Evolutionary conservation across 2,888 invertebrate genomes (phyloP).

Genomic region (Osedax frankpressi): DNA sequence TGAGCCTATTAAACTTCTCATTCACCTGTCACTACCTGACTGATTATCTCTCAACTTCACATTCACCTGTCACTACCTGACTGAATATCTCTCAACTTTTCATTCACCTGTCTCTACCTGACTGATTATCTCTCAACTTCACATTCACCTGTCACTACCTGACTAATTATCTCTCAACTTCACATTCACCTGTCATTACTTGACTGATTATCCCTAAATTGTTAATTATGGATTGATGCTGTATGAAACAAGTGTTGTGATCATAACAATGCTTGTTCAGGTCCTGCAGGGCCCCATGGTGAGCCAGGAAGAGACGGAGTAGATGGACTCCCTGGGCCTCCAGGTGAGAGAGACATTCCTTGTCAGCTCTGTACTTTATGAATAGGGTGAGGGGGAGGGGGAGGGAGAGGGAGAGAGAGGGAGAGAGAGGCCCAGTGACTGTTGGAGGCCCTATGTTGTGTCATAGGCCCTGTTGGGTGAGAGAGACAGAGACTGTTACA

Average conservation of each 20-base stretch:
- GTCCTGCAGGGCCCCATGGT: slow-evolving; percentile 4
- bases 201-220: background rate
- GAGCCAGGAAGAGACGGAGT: background rate
- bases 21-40: too few relatives aligned
- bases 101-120: too few relatives aligned
- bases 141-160: background rate
- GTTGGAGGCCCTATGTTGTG: too few relatives aligned
- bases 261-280: slow-evolving; percentile 2
- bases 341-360: background rate
- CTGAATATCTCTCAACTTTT: too few relatives aligned
- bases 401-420: too few relatives aligned
- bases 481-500: too few relatives aligned
- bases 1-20: too few relatives aligned
- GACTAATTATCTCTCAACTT: background rate
- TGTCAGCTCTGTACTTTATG: slow-evolving; percentile 4
- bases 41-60: too few relatives aligned
- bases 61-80: too few relatives aligned
- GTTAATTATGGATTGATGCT: background rate
- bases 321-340: background rate
- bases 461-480: too few relatives aligned
- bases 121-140: background rate
- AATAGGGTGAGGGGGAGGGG: too few relatives aligned
- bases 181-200: background rate
- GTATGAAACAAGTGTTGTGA: background rate
- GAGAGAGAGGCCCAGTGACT: too few relatives aligned